Base-by-base conservation (phyloP, 1,140 invertebrate species). In the Drepana arcuata region DNA sequence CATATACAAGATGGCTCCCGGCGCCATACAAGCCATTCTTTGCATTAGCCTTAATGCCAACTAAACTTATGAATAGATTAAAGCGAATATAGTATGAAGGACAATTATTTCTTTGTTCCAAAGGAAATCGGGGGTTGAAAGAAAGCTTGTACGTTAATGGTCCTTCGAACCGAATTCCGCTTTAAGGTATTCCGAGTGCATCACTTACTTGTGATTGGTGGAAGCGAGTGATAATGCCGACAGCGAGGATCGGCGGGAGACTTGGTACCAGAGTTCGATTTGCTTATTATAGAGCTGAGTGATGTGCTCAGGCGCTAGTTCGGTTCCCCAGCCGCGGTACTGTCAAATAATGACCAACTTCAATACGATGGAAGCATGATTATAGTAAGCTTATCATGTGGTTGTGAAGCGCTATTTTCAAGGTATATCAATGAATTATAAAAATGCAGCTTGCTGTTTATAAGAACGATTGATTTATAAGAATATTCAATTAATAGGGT, bases 251-350 rank as follows among this genome's bases (percentile, higher is more conserved):
- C 93, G 88, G 73, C 90, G 88, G 59, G 93, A 93, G 42, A 95
- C 93, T 84, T 93, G 92, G 85, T 95, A 93, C 93, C 93, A 95
- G 50, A 95, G 86, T 63, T 93, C 91, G 75, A 89, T 86, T 83
- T 93, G 91, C 75, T 92, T 92, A 83, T 90, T 91, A 82, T 92
- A 92, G 62, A 92, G 82, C 68, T 91, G 88, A 41, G 88, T 86
- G 68, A 91, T 84, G 74, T 92, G 90, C 60, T 94, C 91, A 32
- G 92, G 90, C 56, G 92, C 90, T 60, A 95, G 86, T 84, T 94
- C 93, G 48, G 90, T 91, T 54, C 93, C 93, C 93, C 93, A 95
- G 64, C 93, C 94, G 65, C 93, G 92, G 80, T 93, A 90, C 93
- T 95, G 74, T 51, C 86, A 68, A 51, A 57, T 56, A 75, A 74